Percentiles rank a stretch among this genome's conserved stretches.
Conservation (phyloP, 2,888 invertebrate genomes). For the Laothoe populi region DNA sequence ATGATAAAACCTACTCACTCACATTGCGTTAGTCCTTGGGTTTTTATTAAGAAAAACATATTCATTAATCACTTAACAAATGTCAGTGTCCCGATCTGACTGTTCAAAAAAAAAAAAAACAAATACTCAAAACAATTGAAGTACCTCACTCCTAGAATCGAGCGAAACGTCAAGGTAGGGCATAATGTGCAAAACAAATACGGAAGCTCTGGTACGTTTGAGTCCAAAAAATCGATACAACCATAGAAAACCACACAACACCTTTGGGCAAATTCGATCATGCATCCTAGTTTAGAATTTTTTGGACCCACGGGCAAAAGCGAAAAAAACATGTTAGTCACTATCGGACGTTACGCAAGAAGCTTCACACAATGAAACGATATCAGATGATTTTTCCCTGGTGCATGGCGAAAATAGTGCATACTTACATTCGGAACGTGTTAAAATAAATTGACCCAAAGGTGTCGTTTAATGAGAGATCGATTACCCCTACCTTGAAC, state of each 20-base stretch:
- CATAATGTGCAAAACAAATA: slow-evolving; percentile 73
- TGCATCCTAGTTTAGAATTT: slow-evolving; percentile 64
- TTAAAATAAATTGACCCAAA: slow-evolving; percentile 70
- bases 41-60: slow-evolving; percentile 54
- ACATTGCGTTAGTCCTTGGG: slow-evolving; percentile 68
- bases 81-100: slow-evolving; percentile 75
- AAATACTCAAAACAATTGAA: slow-evolving; percentile 52
- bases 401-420: slow-evolving; percentile 36
- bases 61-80: slow-evolving; percentile 45
- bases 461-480: slow-evolving; percentile 62
- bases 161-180: slow-evolving; percentile 84
- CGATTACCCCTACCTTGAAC: slow-evolving; percentile 95
- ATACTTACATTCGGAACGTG: slow-evolving; percentile 63
- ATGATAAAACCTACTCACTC: slow-evolving; percentile 65
- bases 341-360: slow-evolving; percentile 48
- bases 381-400: slow-evolving; percentile 58
- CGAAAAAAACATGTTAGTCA: slow-evolving; percentile 63
- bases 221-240: slow-evolving; percentile 76
- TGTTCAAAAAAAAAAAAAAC: slow-evolving; percentile 53
- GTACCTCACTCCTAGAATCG: slow-evolving; percentile 73
- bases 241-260: slow-evolving; percentile 67
- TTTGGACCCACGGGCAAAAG: slow-evolving; percentile 77
- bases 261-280: slow-evolving; percentile 77
- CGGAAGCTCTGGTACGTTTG: slow-evolving; percentile 65
- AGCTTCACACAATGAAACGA: slow-evolving; percentile 71